Conservation (phyloP, 92 coral and sea anemone species). For the Porites lobata region DNA sequence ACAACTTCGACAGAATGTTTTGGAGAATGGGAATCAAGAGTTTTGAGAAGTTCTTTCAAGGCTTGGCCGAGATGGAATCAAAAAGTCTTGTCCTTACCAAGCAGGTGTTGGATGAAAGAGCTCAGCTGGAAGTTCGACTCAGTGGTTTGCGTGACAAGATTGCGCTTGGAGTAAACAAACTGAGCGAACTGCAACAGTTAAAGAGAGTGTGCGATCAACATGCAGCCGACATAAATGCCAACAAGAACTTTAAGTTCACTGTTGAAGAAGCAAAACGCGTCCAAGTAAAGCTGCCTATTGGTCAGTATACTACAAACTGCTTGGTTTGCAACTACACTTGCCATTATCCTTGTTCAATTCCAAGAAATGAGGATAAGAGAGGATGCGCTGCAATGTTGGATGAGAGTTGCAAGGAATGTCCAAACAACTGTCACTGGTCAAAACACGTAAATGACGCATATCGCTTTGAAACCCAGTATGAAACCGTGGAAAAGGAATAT, state of each 20-base stretch:
- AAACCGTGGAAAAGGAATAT: slow-evolving; percentile 46
- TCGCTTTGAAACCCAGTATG: slow-evolving; percentile 30
- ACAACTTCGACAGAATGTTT: slow-evolving; percentile 44
- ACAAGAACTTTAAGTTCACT: slow-evolving; percentile 48
- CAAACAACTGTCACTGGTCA: slow-evolving; percentile 35
- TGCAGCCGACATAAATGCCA: slow-evolving; percentile 55
- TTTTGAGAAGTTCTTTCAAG: slow-evolving; percentile 45
- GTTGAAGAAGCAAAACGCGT: slow-evolving; percentile 33
- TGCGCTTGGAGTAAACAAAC: slow-evolving; percentile 31
- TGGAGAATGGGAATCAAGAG: slow-evolving; percentile 57
- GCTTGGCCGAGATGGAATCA: slow-evolving; percentile 10
- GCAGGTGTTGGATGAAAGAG: slow-evolving; percentile 51
- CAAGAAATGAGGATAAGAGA: slow-evolving; percentile 22
- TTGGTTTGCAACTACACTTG: slow-evolving; percentile 52
- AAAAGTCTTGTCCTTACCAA: slow-evolving; percentile 58
- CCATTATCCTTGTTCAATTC: slow-evolving; percentile 55
- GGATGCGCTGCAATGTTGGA: slow-evolving; percentile 50
- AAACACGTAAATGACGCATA: slow-evolving; percentile 37
- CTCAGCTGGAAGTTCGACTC: slow-evolving; percentile 58
- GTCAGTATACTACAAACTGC: slow-evolving; percentile 51
- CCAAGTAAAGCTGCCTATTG: slow-evolving; percentile 2
- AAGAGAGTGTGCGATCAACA: slow-evolving; percentile 45
- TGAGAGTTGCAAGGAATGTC: slow-evolving; percentile 10
- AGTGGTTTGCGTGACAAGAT: slow-evolving; percentile 42
- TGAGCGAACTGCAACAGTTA: slow-evolving; percentile 36